phyloP scores from a whole-genome alignment of 2,888 invertebrate species.

The Sminthurides aquaticus region DNA sequence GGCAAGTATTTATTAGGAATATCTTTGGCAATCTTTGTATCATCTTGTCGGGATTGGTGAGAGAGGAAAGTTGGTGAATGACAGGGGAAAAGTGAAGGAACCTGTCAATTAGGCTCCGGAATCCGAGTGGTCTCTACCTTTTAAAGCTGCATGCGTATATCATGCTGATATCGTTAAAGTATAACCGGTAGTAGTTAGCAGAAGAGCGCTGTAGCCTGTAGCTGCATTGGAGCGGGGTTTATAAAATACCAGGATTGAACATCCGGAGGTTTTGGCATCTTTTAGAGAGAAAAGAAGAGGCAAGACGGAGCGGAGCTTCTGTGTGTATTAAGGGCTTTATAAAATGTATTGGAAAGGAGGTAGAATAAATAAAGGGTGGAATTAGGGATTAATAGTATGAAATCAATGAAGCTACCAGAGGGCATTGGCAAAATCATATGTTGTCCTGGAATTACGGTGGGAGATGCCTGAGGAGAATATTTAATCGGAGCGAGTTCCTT shows the following conservation, averaged over 20 bases:
- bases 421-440: background rate
- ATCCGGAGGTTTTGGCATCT: too few species aligned
- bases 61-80: background rate
- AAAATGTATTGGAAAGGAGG: background rate
- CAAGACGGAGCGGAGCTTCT: background rate
- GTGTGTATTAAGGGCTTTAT: background rate
- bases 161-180: too few species aligned
- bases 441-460: background rate
- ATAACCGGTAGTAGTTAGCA: too few species aligned
- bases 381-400: background rate
- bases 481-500: background rate
- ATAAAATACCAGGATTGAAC: too few species aligned
- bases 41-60: background rate
- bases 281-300: background rate
- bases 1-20: background rate
- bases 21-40: background rate
- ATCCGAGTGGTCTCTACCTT: too few species aligned
- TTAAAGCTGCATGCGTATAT: too few species aligned
- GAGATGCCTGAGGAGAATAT: conserved; percentile 1
- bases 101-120: background rate
- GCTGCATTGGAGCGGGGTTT: too few species aligned
- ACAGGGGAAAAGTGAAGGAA: background rate
- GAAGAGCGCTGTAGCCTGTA: too few species aligned
- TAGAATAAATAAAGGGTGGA: background rate
- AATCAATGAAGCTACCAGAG: conserved; percentile 2